Evolutionary conservation across 2,888 invertebrate genomes (phyloP).

Genomic region (Ophion ellenae): DNA sequence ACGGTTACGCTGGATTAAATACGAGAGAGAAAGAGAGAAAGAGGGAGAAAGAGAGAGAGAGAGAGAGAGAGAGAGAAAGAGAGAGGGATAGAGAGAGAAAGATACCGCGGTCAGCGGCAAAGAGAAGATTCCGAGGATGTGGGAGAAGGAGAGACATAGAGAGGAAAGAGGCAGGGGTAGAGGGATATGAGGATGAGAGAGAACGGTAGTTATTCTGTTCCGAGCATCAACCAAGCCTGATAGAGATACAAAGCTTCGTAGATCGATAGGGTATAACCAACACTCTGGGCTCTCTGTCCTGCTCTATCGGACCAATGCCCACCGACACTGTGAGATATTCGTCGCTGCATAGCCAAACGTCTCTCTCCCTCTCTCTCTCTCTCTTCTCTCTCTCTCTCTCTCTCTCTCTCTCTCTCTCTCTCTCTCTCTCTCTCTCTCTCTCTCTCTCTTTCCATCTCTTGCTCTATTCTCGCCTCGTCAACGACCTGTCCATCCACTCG

Average conservation of each 20-base stretch:
- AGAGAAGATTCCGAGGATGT: constrained; percentile 9
- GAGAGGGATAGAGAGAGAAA: background rate
- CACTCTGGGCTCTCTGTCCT: constrained; percentile 41
- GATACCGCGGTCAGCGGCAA: constrained; percentile 8
- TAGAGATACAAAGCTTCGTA: constrained; percentile 48
- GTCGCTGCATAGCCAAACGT: constrained; percentile 59
- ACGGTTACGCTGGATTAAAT: constrained; percentile 58
- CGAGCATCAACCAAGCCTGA: constrained; percentile 31
- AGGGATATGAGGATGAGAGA: background rate
- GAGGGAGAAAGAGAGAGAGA: constrained; percentile 2
- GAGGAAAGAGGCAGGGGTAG: background rate
- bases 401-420: too few relatives aligned
- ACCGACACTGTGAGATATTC: constrained; percentile 58
- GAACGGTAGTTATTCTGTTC: constrained; percentile 26
- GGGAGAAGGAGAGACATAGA: constrained; percentile 33
- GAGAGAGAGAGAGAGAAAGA: background rate
- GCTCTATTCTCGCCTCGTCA: constrained; percentile 56
- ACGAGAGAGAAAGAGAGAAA: constrained; percentile 26
- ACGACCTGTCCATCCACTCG: constrained; percentile 33
- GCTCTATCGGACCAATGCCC: constrained; percentile 53
- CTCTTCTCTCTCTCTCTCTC: too few relatives aligned
- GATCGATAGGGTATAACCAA: constrained; percentile 77
- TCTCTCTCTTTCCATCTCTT: background rate
- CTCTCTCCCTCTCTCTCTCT: constrained; percentile 32
- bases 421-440: too few relatives aligned